A percentile compares a stretch with the other conserved stretches of the same genome.
These are phyloP conservation scores for Bombylius major DNA, from an alignment of 2,888 invertebrate species.

Conservation along the genomic window DNA sequence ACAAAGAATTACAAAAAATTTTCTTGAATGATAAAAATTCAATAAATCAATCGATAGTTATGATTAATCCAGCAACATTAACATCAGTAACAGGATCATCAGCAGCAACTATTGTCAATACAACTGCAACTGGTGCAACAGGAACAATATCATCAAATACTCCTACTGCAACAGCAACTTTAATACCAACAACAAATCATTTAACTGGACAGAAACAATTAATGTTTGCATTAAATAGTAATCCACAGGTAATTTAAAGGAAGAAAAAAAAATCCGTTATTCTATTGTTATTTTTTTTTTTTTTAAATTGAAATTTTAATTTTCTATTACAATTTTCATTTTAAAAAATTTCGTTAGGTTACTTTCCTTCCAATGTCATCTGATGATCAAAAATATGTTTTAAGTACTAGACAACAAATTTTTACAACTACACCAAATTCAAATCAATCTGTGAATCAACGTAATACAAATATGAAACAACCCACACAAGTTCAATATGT, in stretches of 20 bases:
- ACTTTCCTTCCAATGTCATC: slow-evolving; percentile 17
- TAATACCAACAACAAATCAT: slow-evolving; percentile 17
- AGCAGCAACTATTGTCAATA: slow-evolving; percentile 11
- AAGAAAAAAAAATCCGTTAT: not conserved
- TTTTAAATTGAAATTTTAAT: not conserved
- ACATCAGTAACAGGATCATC: slow-evolving; percentile 6
- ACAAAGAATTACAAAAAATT: slow-evolving; percentile 6
- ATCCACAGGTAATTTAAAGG: slow-evolving; percentile 27
- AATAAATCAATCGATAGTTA: slow-evolving; percentile 11
- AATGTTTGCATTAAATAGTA: slow-evolving; percentile 28
- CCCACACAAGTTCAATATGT: slow-evolving; percentile 26
- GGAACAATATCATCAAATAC: slow-evolving; percentile 1
- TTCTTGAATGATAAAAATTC: slow-evolving; percentile 12
- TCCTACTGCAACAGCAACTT: slow-evolving; percentile 13
- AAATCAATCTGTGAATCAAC: slow-evolving; percentile 1
- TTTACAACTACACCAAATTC: slow-evolving; percentile 5
- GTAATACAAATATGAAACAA: slow-evolving; percentile 9
- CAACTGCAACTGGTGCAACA: not conserved
- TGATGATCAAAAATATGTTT: slow-evolving; percentile 15
- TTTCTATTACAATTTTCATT: not conserved
- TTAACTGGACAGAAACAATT: slow-evolving; percentile 25
- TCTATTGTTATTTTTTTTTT: not conserved
- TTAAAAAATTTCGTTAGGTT: slow-evolving; percentile 8
- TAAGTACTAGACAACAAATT: slow-evolving; percentile 10
- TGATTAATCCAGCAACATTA: slow-evolving; percentile 21